Base-by-base conservation (phyloP, 2,888 invertebrate genomes). In the Elmis aenea region DNA sequence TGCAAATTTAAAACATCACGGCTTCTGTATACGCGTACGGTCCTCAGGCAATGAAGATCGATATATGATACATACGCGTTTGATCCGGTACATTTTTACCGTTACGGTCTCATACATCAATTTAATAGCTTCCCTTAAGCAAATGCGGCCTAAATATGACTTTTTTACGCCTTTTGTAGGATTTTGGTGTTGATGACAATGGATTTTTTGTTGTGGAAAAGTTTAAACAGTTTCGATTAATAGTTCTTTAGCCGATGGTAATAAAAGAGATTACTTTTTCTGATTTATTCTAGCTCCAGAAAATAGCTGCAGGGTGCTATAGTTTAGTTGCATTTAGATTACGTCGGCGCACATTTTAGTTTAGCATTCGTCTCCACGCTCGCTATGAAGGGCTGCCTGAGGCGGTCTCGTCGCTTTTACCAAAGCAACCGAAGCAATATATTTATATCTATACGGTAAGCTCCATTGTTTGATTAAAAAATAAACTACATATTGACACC, bases 381-480 rank as follows among this genome's bases (percentile, higher is more conserved):
- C 45, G 46, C 48, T 57, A 59, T 57, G 57, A 53, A 51, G 42
- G 43, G 46, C 50, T 44, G 59, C 55, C 53, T 49, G 45, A 40
- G 54, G 54, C 44, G 12, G 25, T 28, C 30, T 20, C 16, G 46
- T 48, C 47, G 47, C 45, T 50, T 52, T 53, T 61, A 62, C 62
- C 61, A 60, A 61, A 62, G 58, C 58, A 51, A 48, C 45, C 51
- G 50, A 58, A 59, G 60, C 61, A 61, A 62, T 62, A 63, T 62
- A 61, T 61, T 60, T 58, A 54, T 48, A 52, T 52, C 51, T 54
- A 52, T 56, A 57, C 59, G 62, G 61, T 61, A 61, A 61, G 56
- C 47, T 58, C 58, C 54, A 62, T 62, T 61, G 62, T 61, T 58
- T 56, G 54, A 54, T 54, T 57, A 51, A 38, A n/a, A n/a, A n/a